Evolutionary conservation across 2,888 invertebrate species (phyloP), one percentile per base, ranked within the genome.

Genomic region (Hemicrepidius hirtus): DNA sequence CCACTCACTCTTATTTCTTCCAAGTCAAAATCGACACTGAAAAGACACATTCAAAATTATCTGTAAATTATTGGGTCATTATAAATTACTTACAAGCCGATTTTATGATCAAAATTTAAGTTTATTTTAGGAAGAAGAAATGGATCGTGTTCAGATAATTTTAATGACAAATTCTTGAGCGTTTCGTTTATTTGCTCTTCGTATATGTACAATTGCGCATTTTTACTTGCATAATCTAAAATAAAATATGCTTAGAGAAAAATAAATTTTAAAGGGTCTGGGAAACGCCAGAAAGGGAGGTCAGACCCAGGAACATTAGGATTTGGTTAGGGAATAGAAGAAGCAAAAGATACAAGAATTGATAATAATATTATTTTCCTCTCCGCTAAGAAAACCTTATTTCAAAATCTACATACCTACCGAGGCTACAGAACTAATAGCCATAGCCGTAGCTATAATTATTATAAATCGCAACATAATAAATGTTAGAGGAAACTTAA

Each of bases 111-210:
- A 18, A 57, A 24, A 10, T 57, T 32, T 12, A 18, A 35, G 5
- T 35, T 10, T 18, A 12, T 18, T 3, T 57, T 10, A 13, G 24
- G 10, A 32, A 57, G 35, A 10, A 18, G 13, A 16, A 16, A 57
- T 18, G 57, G 57, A 12, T 57, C 57, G 18, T 57, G 18, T 0
- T 16, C 12, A 9, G 24, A 4, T 9, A 57, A 12, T 9, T 18
- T 16, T 6, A 10, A 9, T 3, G 32, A 35, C 3, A 57, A 16
- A 16, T 57, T 35, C 35, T 12, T 32, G 5, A 57, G 18, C 2
- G 57, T 57, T 57, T 57, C 57, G 7, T 57, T 57, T 12, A 57
- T 35, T 1, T 1, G 1, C 12, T 18, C 9, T 57, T 57, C 57
- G 12, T 35, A 37, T 16, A 57, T 57, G 18, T 16, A 57, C n/a